Evolutionary conservation across 2,113 vertebrate genomes (phyloP).

Genomic region (Carollia perspicillata): DNA sequence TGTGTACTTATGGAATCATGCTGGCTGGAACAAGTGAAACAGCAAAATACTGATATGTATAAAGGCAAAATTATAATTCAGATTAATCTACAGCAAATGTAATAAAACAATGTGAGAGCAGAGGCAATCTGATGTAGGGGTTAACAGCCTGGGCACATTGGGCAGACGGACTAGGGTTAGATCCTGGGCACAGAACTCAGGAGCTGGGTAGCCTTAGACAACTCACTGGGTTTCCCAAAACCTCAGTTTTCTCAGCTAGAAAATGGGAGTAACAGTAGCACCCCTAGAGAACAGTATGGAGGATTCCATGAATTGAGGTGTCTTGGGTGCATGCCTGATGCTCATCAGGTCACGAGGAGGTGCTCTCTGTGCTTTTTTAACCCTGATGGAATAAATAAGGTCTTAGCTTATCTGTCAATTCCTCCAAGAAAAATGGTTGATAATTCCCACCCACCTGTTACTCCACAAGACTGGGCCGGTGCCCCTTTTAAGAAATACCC

Average conservation of each 20-base stretch:
- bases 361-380: neutral
- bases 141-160: neutral
- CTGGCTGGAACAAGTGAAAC: neutral
- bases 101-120: neutral
- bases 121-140: neutral
- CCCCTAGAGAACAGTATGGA: neutral
- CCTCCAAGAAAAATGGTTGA: neutral
- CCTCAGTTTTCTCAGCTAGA: neutral
- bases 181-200: neutral
- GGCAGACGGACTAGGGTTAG: neutral
- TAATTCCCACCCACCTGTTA: neutral
- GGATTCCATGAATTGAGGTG: neutral
- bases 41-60: neutral
- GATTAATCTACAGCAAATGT: neutral
- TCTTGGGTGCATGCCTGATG: neutral
- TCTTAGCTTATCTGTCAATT: neutral
- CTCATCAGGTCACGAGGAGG: neutral
- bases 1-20: neutral
- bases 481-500: neutral
- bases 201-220: neutral
- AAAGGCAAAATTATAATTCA: neutral
- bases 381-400: neutral
- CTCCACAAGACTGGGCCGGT: neutral
- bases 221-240: neutral
- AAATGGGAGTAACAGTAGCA: neutral